phyloP scores from a whole-genome alignment of 2,797 vertebrate species.

The Chaetodon trifasciatus region DNA sequence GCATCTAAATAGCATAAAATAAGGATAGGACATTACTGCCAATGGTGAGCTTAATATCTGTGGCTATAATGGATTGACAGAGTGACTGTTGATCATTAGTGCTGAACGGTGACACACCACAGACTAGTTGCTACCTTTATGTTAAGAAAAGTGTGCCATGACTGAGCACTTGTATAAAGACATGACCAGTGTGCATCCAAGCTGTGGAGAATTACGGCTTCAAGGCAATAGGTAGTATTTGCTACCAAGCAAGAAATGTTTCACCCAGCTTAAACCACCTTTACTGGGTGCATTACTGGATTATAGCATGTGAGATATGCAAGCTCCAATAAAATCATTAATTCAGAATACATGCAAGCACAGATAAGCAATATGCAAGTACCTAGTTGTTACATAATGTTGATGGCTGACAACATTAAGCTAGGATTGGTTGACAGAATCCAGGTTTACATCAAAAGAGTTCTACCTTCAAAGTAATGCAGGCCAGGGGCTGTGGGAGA shows the following conservation, averaged over 20 bases:
- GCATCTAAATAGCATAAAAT: constrained; percentile 1
- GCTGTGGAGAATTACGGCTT: not conserved
- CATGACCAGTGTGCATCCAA: not conserved
- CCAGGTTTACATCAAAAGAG: not conserved
- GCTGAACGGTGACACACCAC: not conserved
- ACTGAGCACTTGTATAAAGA: not conserved
- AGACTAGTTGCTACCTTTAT: not conserved
- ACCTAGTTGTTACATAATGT: not conserved
- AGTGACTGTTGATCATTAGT: not conserved
- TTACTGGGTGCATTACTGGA: not conserved
- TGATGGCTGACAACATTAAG: not conserved
- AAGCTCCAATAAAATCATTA: not conserved
- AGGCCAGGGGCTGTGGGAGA: constrained; percentile 90
- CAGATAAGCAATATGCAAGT: not conserved
- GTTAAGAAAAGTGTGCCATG: not conserved
- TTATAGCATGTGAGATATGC: not conserved
- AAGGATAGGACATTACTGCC: not conserved
- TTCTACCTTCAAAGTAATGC: constrained; percentile 94
- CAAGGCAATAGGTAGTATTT: not conserved
- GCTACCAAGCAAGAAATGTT: not conserved
- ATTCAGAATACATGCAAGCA: not conserved
- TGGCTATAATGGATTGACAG: not conserved
- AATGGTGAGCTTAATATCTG: not conserved
- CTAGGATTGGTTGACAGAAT: not conserved
- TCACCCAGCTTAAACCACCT: not conserved